Evolutionary conservation across 2,797 vertebrate genomes (phyloP).

Genomic region (Pseudomugil tenellus): DNA sequence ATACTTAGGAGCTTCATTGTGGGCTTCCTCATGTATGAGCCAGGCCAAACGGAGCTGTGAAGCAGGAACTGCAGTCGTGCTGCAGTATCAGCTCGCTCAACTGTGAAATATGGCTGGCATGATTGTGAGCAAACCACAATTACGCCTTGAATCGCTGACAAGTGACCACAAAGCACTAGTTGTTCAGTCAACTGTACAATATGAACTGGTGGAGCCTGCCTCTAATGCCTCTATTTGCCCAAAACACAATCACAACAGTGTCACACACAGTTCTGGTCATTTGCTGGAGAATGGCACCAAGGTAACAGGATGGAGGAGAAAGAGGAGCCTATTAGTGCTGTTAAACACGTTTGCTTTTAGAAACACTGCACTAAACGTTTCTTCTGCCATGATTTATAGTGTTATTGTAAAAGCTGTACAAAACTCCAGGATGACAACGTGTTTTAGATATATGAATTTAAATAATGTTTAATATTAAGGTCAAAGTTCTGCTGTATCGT

Average conservation of each 20-base stretch:
- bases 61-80: constrained; percentile 33
- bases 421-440: neutral
- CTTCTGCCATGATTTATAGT: constrained; percentile 26
- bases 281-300: constrained; percentile 45
- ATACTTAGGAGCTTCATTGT: neutral
- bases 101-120: constrained; percentile 69
- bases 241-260: constrained; percentile 59
- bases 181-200: constrained; percentile 65
- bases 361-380: constrained; percentile 24
- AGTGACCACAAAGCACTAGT: constrained; percentile 64
- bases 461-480: constrained; percentile 11
- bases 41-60: constrained; percentile 9
- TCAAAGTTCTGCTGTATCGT: neutral
- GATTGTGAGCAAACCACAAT: constrained; percentile 68
- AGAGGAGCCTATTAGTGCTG: constrained; percentile 38
- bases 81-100: constrained; percentile 60
- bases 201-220: constrained; percentile 59
- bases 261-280: constrained; percentile 47
- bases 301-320: constrained; percentile 47
- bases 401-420: neutral
- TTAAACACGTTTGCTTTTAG: constrained; percentile 6
- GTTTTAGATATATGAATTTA: too few species aligned
- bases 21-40: constrained; percentile 1
- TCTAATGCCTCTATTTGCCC: constrained; percentile 58
- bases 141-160: constrained; percentile 58